Evolutionary conservation across 2,888 invertebrate genomes (phyloP).

Genomic region (Heliothis peltigera): DNA sequence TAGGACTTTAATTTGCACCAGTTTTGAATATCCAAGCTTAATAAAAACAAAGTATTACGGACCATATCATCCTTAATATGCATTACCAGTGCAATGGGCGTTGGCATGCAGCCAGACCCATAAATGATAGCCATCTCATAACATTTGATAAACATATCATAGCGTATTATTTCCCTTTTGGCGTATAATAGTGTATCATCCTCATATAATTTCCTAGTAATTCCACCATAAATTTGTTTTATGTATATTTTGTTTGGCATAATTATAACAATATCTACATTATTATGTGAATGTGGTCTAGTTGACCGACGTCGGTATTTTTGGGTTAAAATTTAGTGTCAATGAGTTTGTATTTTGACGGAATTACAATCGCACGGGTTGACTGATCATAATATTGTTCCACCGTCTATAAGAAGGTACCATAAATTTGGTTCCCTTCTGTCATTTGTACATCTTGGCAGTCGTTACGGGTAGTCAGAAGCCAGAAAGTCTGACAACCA

Average conservation of each 20-base stretch:
- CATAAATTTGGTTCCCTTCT: no score
- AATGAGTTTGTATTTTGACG: no score
- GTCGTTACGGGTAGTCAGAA: no score
- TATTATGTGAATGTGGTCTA: constrained; percentile 2
- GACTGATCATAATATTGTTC: no score
- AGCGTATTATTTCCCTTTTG: constrained; percentile 19
- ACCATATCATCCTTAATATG: constrained; percentile 14
- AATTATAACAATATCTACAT: constrained; percentile 4
- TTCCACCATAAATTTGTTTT: constrained; percentile 19
- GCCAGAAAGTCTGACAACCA: no score
- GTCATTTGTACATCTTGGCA: no score
- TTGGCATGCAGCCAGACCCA: constrained; percentile 42
- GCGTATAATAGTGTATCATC: constrained; percentile 8
- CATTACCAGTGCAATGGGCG: constrained; percentile 28
- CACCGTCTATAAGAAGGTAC: no score
- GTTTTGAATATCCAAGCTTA: constrained; percentile 22
- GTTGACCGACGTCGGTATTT: constrained; percentile 7
- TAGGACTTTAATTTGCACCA: constrained; percentile 4
- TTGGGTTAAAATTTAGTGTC: constrained; percentile 18
- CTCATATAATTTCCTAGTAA: constrained; percentile 7
- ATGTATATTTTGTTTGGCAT: constrained; percentile 22
- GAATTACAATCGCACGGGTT: no score
- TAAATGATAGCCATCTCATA: constrained; percentile 36
- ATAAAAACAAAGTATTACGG: constrained; percentile 18
- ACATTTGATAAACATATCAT: constrained; percentile 48